Base-by-base conservation (phyloP, 1,140 invertebrate species). In the Coptotermes formosanus region DNA sequence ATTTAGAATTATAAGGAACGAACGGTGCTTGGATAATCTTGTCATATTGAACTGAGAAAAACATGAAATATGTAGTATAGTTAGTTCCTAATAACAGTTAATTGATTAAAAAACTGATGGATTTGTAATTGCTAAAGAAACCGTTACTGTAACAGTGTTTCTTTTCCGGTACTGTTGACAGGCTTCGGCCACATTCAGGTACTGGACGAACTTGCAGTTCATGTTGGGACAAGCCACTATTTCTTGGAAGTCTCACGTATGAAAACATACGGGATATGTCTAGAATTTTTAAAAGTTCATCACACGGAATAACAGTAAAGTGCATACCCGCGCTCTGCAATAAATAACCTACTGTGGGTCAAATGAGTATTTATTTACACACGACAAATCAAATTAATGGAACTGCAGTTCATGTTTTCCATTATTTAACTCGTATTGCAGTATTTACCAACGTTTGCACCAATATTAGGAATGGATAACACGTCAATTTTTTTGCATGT, bases 341-440 rank as follows among this genome's bases (percentile, higher is more conserved):
- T 75, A 30, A 75, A 9, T 14, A 30, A 25, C n/a, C 25, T 30
- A 12, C 25, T 30, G 1, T 75, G 64, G 64, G n/a, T 75, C 64
- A 30, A 75, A 30, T 25, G 64, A 25, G 64, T 25, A 75, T 11
- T 25, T 75, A 75, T 75, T n/a, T 75, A 75, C 64, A n/a, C 25
- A n/a, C 30, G 64, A 30, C 25, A 75, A 75, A 75, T 75, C 64
- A 75, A 75, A 75, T 75, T 75, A 75, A 75, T 75, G 64, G n/a
- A 75, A 75, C 25, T 75, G 30, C 64, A n/a, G 64, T 75, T 75
- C 25, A 75, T 75, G n/a, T 75, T 75, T 75, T 30, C 64, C 64
- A 75, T 75, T 75, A 75, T 75, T 75, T 75, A 75, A 75, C 64
- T 75, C 8, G 25, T 75, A 30, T 69, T n/a, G 23, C 14, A n/a